Conservation (phyloP, 2,888 invertebrate species). For the Lamellibrachia satsuma region DNA sequence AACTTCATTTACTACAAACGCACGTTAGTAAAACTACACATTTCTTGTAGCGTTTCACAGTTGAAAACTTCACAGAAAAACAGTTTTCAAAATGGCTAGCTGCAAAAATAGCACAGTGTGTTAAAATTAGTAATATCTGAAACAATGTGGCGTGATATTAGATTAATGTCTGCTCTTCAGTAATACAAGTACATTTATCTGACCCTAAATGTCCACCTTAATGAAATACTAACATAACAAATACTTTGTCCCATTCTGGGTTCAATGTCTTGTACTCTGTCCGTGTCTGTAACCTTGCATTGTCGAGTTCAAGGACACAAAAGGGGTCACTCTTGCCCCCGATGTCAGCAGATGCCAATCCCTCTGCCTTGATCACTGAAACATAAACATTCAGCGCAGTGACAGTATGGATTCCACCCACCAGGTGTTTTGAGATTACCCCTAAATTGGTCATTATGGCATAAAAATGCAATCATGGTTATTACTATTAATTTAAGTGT, state of each 20-base stretch:
- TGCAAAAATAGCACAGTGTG: too few relatives aligned
- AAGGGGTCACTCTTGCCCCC: conserved; percentile 99
- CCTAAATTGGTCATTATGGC: too few relatives aligned
- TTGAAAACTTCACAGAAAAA: too few relatives aligned
- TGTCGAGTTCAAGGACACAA: conserved; percentile 94
- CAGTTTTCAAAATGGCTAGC: too few relatives aligned
- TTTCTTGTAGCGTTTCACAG: too few relatives aligned
- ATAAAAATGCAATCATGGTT: too few relatives aligned
- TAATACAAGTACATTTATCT: neutral
- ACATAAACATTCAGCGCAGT: neutral
- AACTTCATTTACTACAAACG: too few relatives aligned
- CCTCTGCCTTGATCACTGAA: conserved; percentile 80
- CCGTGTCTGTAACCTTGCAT: conserved; percentile 94
- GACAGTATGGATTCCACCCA: too few relatives aligned
- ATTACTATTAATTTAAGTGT: too few relatives aligned
- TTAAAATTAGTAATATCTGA: too few relatives aligned
- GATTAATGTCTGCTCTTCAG: neutral
- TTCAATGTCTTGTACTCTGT: conserved; percentile 97
- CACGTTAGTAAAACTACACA: too few relatives aligned
- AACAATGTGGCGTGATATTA: neutral
- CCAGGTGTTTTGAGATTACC: too few relatives aligned
- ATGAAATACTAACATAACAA: conserved; percentile 84
- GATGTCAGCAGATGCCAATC: conserved; percentile 91
- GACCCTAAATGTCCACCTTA: neutral
- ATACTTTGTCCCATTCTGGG: conserved; percentile 98